Percentiles rank a stretch among this genome's conserved stretches.
These are phyloP conservation scores for Galeruca laticollis DNA, from an alignment of 2,888 invertebrate species.

Conservation along the genomic window DNA sequence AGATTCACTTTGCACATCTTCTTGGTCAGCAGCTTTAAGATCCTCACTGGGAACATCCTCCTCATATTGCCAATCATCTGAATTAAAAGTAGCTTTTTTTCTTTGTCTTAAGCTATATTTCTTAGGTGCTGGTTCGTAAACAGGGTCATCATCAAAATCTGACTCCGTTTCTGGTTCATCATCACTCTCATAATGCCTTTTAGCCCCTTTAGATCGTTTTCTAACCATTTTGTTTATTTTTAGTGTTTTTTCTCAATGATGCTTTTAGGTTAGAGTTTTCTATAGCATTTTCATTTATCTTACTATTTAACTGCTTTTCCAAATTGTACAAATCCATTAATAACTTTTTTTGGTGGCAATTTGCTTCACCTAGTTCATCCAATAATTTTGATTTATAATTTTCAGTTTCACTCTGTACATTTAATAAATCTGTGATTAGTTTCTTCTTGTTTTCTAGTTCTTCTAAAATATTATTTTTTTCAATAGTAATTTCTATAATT, in stretches of 20 bases:
- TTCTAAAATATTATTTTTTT: not conserved
- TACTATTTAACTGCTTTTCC: not conserved
- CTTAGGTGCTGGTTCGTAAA: slow-evolving; percentile 51
- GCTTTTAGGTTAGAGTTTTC: slow-evolving; percentile 31
- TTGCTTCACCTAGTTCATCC: not conserved
- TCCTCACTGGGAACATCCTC: slow-evolving; percentile 55
- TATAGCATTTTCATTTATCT: not conserved
- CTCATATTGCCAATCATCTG: slow-evolving; percentile 68
- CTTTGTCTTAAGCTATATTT: slow-evolving; percentile 59
- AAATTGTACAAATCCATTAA: not conserved
- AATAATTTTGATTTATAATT: too few relatives aligned
- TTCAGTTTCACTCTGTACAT: not conserved
- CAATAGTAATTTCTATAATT: not conserved
- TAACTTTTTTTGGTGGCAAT: not conserved
- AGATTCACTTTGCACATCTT: slow-evolving; percentile 52
- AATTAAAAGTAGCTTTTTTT: slow-evolving; percentile 55
- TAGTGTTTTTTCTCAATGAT: slow-evolving; percentile 16
- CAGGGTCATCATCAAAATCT: slow-evolving; percentile 63
- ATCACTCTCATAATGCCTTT: slow-evolving; percentile 52
- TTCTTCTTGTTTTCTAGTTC: not conserved
- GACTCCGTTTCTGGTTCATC: slow-evolving; percentile 50
- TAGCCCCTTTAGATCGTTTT: slow-evolving; percentile 51
- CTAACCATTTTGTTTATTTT: slow-evolving; percentile 56
- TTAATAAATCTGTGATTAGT: not conserved
- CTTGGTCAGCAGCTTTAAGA: slow-evolving; percentile 47